Conservation (phyloP, 2,797 vertebrate genomes). For the Erethizon dorsatum region DNA sequence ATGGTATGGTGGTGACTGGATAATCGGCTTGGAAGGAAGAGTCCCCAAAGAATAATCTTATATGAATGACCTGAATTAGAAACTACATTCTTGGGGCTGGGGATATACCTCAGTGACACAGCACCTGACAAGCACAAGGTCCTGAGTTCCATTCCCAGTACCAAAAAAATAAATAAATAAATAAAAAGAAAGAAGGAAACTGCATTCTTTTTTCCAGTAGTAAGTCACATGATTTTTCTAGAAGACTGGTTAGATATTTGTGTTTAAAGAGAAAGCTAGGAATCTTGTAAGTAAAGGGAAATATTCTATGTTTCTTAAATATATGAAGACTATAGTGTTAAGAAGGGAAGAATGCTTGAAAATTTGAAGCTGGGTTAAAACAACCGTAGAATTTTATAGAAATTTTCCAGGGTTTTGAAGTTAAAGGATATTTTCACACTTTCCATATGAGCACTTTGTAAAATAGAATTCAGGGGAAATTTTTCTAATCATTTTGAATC, state of each 20-base stretch:
- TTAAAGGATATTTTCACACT: slow-evolving; percentile 87
- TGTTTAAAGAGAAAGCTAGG: slow-evolving; percentile 70
- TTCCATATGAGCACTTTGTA: slow-evolving; percentile 85
- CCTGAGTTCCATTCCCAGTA: no score
- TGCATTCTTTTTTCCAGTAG: slow-evolving; percentile 76
- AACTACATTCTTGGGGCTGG: slow-evolving; percentile 54
- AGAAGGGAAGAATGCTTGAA: slow-evolving; percentile 78
- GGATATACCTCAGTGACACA: no score
- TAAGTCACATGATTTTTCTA: slow-evolving; percentile 81
- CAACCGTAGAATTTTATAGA: slow-evolving; percentile 67
- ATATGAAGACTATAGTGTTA: slow-evolving; percentile 75
- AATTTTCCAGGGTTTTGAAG: slow-evolving; percentile 87
- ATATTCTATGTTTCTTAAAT: slow-evolving; percentile 77
- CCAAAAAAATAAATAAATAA: no score
- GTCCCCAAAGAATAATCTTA: slow-evolving; percentile 74
- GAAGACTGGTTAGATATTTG: slow-evolving; percentile 73
- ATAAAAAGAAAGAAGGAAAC: no score
- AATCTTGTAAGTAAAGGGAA: slow-evolving; percentile 76
- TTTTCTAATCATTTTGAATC: slow-evolving; percentile 73
- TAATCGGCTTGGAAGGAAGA: slow-evolving; percentile 84
- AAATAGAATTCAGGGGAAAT: slow-evolving; percentile 77
- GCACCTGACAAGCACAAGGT: no score
- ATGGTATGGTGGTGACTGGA: slow-evolving; percentile 81
- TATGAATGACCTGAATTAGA: slow-evolving; percentile 79
- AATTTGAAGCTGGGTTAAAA: slow-evolving; percentile 85